These are phyloP conservation scores for Antennarius maculatus DNA, from an alignment of 2,797 vertebrate species.

Conservation along the genomic window DNA sequence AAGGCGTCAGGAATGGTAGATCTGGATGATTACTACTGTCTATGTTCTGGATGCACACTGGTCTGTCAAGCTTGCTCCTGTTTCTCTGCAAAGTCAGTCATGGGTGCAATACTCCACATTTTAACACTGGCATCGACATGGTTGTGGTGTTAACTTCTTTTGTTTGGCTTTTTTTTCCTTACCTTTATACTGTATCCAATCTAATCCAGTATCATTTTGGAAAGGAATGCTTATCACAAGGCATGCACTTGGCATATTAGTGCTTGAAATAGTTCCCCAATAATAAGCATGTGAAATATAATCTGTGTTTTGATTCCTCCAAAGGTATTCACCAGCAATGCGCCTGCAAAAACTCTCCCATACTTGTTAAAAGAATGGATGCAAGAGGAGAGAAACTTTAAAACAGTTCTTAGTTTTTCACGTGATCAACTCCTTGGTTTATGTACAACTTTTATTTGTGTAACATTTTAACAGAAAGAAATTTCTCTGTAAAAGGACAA, in stretches of 20 bases:
- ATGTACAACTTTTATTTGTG: constrained; percentile 44
- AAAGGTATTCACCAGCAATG: constrained; percentile 86
- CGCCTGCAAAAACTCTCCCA: constrained; percentile 81
- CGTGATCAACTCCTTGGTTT: constrained; percentile 54
- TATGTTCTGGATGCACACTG: constrained; percentile 22
- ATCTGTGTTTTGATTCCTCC: constrained; percentile 80
- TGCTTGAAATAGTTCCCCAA: constrained; percentile 71
- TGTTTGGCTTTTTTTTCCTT: constrained; percentile 22
- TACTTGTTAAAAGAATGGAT: constrained; percentile 72
- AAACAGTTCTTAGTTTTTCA: constrained; percentile 63
- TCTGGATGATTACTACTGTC: constrained; percentile 34
- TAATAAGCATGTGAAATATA: constrained; percentile 78
- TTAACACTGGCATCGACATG: constrained; percentile 48
- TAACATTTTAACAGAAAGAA: constrained; percentile 76
- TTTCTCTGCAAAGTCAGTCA: constrained; percentile 53
- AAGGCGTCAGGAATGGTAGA: constrained; percentile 26
- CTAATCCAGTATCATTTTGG: constrained; percentile 53
- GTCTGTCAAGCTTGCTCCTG: constrained; percentile 45
- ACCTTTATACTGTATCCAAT: constrained; percentile 48
- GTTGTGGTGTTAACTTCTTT: constrained; percentile 33
- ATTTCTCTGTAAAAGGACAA: constrained; percentile 68
- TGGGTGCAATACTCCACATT: constrained; percentile 56
- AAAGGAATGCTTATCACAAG: constrained; percentile 59
- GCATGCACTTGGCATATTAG: constrained; percentile 80
- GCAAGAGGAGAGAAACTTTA: constrained; percentile 73